phyloP scores from a whole-genome alignment of 1,140 invertebrate genomes.

The Zaprionus ghesquierei region DNA sequence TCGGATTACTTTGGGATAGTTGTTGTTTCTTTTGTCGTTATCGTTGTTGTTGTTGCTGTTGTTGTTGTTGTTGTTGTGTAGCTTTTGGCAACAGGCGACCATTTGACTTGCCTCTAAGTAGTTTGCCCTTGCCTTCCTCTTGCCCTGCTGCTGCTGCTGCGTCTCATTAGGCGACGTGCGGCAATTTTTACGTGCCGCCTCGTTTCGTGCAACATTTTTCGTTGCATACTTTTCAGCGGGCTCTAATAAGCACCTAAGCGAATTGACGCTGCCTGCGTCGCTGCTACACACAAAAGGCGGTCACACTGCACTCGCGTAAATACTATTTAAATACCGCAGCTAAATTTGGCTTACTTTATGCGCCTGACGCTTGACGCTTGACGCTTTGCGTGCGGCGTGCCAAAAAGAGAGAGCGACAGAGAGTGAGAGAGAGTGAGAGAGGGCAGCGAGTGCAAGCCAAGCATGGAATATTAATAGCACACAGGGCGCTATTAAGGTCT shows the following conservation, averaged over 20 bases:
- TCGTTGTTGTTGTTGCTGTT: background rate
- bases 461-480: background rate
- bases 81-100: constrained; percentile 42
- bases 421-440: background rate
- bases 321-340: constrained; percentile 19
- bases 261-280: background rate
- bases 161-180: background rate
- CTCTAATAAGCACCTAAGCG: constrained; percentile 31
- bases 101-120: constrained; percentile 43
- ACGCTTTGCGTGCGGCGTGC: background rate
- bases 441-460: background rate
- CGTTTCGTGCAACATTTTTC: constrained; percentile 23
- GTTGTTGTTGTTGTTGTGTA: constrained; percentile 13
- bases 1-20: constrained; percentile 73
- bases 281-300: constrained; percentile 40
- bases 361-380: background rate
- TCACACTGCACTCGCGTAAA: constrained; percentile 39
- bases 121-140: background rate
- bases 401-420: background rate
- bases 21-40: constrained; percentile 23
- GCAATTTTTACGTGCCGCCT: background rate
- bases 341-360: background rate
- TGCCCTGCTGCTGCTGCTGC: background rate
- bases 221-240: constrained; percentile 41
- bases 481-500: background rate